Evolutionary conservation across 2,797 vertebrate species (phyloP).

Genomic region (Lemur catta): DNA sequence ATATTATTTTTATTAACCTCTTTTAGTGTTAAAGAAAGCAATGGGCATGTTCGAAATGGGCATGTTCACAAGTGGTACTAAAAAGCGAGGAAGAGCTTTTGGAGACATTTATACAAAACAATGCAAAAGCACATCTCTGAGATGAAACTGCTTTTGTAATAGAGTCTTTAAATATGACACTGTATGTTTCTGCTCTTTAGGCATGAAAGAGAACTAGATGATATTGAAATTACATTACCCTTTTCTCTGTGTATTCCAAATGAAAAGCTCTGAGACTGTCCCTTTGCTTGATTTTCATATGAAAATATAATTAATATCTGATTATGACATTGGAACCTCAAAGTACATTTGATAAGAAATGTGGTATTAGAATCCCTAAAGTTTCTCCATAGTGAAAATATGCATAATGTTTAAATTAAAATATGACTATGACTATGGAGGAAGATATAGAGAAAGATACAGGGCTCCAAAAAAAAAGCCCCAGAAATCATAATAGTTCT

Average conservation of each 20-base stretch:
- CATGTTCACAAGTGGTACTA: background rate
- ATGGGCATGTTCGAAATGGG: background rate
- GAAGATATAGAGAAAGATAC: background rate
- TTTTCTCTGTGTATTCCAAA: slow-evolving; percentile 25
- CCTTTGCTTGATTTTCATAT: background rate
- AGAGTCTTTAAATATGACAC: background rate
- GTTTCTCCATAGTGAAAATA: background rate
- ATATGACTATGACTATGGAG: background rate
- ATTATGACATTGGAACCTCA: background rate
- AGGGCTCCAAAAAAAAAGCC: background rate
- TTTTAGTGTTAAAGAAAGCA: slow-evolving; percentile 32
- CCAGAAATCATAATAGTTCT: background rate
- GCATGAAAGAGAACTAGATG: background rate
- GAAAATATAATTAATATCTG: slow-evolving; percentile 52
- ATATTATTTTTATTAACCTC: slow-evolving; percentile 54
- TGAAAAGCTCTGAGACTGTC: background rate
- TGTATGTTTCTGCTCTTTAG: background rate
- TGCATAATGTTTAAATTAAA: slow-evolving; percentile 27
- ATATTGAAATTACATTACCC: slow-evolving; percentile 21
- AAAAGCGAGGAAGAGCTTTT: background rate
- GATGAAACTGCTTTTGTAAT: slow-evolving; percentile 43
- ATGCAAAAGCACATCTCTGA: slow-evolving; percentile 12
- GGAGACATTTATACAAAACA: slow-evolving; percentile 24
- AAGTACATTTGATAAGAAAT: slow-evolving; percentile 41
- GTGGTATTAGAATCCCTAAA: background rate